A percentile compares a stretch with the other conserved stretches of the same genome.
Evolutionary conservation across 2,888 invertebrate genomes (phyloP).

Genomic region (Epicampocera succincta): DNA sequence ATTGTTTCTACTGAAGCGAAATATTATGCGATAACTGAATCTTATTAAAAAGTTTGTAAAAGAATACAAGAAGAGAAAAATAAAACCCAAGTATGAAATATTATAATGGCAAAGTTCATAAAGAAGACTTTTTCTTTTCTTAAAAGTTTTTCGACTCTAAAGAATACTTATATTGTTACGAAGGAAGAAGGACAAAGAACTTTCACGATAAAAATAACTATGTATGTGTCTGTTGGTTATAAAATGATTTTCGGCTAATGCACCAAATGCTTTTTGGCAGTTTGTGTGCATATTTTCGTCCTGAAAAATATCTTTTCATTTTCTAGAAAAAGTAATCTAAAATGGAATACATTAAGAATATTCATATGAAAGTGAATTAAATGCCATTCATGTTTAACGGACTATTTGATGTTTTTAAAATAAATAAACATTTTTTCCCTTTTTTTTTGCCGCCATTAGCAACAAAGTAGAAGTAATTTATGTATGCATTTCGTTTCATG

Average conservation of each 20-base stretch:
- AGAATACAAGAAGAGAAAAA: constrained; percentile 22
- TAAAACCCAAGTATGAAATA: constrained; percentile 22
- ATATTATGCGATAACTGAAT: constrained; percentile 5
- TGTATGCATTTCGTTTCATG: background rate
- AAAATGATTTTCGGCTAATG: constrained; percentile 45
- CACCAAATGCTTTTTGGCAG: constrained; percentile 46
- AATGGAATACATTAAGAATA: constrained; percentile 1
- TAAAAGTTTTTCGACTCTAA: constrained; percentile 17
- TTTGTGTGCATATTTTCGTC: background rate
- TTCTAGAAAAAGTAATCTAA: background rate
- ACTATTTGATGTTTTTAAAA: constrained; percentile 17
- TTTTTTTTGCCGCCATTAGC: background rate
- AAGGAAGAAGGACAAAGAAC: background rate
- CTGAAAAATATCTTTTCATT: background rate
- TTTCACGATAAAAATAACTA: background rate
- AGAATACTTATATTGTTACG: background rate
- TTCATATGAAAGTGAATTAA: constrained; percentile 25
- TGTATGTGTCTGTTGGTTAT: background rate
- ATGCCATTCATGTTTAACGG: constrained; percentile 30
- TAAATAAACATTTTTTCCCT: background rate
- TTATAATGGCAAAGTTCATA: constrained; percentile 45
- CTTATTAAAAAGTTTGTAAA: constrained; percentile 4
- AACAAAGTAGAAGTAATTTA: background rate
- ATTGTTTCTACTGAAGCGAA: background rate
- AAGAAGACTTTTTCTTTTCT: constrained; percentile 6